phyloP scores from a whole-genome alignment of 2,797 vertebrate species.

The Aphelocoma californica region DNA sequence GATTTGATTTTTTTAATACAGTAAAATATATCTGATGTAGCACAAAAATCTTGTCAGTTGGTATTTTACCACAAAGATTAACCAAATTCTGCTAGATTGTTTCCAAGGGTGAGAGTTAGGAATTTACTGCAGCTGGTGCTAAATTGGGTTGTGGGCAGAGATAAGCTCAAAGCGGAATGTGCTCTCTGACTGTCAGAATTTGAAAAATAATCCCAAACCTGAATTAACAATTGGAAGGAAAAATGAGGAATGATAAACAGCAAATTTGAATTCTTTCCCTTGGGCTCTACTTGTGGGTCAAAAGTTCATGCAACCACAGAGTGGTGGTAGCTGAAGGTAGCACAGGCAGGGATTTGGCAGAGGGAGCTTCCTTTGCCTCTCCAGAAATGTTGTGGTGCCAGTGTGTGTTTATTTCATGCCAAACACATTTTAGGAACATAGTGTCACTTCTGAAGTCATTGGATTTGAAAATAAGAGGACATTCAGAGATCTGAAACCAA shows the following conservation, averaged over 20 bases:
- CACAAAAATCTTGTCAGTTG: neutral
- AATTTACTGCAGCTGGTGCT: neutral
- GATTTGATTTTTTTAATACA: neutral
- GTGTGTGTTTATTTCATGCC: neutral
- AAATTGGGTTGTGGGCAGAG: neutral
- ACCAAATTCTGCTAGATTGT: neutral
- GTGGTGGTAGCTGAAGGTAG: neutral
- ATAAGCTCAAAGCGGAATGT: neutral
- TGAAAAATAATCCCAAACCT: neutral
- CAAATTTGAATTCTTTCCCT: neutral
- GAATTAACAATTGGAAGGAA: neutral
- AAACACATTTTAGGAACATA: neutral
- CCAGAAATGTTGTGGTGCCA: neutral
- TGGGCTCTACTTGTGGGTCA: neutral
- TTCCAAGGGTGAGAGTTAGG: neutral
- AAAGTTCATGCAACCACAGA: neutral
- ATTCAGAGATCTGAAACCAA: neutral
- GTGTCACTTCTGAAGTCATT: conserved; percentile 16
- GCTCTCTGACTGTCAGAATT: neutral
- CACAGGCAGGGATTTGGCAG: neutral
- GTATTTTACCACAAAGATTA: neutral
- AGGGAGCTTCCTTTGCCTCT: neutral
- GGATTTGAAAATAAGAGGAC: conserved; percentile 5
- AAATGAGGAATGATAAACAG: neutral
- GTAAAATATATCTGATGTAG: neutral